Base-by-base conservation (phyloP, 2,888 invertebrate genomes). In the Salticus scenicus region DNA sequence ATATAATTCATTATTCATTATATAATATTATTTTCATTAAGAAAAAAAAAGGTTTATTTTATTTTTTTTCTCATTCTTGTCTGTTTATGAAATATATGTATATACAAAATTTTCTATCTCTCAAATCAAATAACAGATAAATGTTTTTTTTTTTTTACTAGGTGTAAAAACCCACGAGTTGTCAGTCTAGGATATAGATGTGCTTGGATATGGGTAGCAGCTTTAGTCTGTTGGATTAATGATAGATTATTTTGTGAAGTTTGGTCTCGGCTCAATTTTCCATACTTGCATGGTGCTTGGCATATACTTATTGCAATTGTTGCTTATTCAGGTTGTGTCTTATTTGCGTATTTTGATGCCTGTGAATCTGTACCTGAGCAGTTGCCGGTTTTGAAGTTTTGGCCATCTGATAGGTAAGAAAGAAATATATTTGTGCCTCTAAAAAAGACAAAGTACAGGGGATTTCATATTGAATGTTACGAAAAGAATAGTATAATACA, bases 231-330 rank as follows among this genome's bases (percentile, higher is more conserved):
- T 90, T 96, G 96, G 96, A 91, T 95, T 51, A 94, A 94, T 89
- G 96, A 96, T 91, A 92, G 95, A 8, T 91, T 95, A 90, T 94
- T 95, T 91, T 96, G 96, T 90, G 95, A 95, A 89, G 93, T 94
- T 24, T 96, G 95, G 95, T 93, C 94, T 0, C 93, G 94, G 17
- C 93, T 95, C 14, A 94, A 95, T 91, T 95, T 96, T 89, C 96
- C 96, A 0, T 96, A 96, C 91, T 93, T 96, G 90, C 96, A 96
- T 90, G 95, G 95, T 14, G 92, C 95, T 24, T 96, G 96, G 96
- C 96, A 96, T 90, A 92, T 96, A 17, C 93, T 96, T 75, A 95
- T 95, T 88, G 95, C 95, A 90, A 94, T 96, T 72, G 94, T 95
- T 0, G 94, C 94, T 41, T 96, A 96, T 89, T 94, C 95, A 5